phyloP scores from a whole-genome alignment of 2,113 vertebrate genomes.

The Campylomormyrus tamandua region DNA sequence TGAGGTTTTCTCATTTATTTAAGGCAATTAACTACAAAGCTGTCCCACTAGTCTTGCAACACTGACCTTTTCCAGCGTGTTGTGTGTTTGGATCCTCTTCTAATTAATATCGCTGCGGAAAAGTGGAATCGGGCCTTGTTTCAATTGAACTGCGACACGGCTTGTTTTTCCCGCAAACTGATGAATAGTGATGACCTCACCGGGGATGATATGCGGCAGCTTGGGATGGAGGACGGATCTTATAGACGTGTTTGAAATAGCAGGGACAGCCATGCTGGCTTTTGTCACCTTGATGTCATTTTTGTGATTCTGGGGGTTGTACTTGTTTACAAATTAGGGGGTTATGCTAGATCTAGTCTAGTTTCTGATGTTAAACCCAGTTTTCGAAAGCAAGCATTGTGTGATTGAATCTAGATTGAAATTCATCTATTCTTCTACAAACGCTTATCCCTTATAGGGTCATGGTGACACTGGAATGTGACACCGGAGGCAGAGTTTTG shows the following conservation, averaged over 20 bases:
- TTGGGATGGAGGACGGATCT: not conserved
- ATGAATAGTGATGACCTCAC: not conserved
- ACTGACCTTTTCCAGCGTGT: constrained; percentile 33
- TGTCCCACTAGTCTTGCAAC: constrained; percentile 37
- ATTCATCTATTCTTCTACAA: not conserved
- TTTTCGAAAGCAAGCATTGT: not conserved
- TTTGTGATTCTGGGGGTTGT: not conserved
- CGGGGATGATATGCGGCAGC: not conserved
- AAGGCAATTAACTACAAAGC: constrained; percentile 39
- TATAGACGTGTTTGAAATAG: not conserved
- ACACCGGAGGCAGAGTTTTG: not conserved
- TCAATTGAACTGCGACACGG: not conserved
- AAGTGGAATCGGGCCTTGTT: not conserved
- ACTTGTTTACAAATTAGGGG: not conserved
- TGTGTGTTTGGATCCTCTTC: constrained; percentile 30
- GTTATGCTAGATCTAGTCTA: not conserved
- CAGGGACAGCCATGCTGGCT: not conserved
- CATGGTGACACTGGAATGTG: not conserved
- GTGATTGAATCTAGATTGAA: not conserved
- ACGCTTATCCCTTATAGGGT: not conserved
- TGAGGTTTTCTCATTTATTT: constrained; percentile 48
- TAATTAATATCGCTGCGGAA: constrained; percentile 17
- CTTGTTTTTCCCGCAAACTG: not conserved
- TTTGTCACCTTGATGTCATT: not conserved
- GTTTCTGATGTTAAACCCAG: not conserved